Base-by-base conservation (phyloP, 2,888 invertebrate species). In the Acleris emargana region DNA sequence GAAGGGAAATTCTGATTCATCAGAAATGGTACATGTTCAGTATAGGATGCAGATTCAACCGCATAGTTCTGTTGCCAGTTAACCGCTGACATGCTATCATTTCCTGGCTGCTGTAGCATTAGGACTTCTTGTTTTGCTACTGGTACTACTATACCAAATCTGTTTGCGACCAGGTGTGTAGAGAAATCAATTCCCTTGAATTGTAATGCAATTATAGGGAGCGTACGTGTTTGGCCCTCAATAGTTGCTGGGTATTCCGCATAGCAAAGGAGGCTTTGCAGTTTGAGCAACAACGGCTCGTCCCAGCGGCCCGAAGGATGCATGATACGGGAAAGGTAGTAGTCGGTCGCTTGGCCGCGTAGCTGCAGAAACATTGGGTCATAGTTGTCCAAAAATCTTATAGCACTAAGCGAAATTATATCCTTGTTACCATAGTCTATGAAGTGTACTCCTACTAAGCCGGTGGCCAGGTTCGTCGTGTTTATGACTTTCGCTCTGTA, bases 371-470 rank as follows among this genome's bases (percentile, higher is more conserved):
- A 87, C 81, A 89, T 74, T 16, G 94, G 93, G 59, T 89, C 87
- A 75, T 94, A 93, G 51, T 79, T 86, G 54, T 94, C 93, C 64
- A 95, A 79, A 51, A 93, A 87, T 76, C 96, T 86, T 53, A 95
- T 92, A 67, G 94, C 94, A 49, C 89, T 91, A 59, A 94, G 79
- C 18, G 94, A 93, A 64, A 96, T 93, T 16, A 93, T 80, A 72
- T 94, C 94, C 71, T 89, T 92, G 76, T 95, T 95, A 52, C 96
- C 96, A 74, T 94, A 95, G 78, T 96, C 96, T 42, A 96, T 91
- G 72, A 95, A 95, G 64, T 94, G 93, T n/a, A 95, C 94, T 71
- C 94, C 93, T 57, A 96, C 93, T 61, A 93, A 84, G 20, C 94
- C 94, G 67, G 91, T 91, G 4, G 86, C 76, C 54, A 94, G 74